Percentiles rank a stretch among this genome's conserved stretches.
phyloP scores from a whole-genome alignment of 2,113 vertebrate species.

The Capreolus pygargus region DNA sequence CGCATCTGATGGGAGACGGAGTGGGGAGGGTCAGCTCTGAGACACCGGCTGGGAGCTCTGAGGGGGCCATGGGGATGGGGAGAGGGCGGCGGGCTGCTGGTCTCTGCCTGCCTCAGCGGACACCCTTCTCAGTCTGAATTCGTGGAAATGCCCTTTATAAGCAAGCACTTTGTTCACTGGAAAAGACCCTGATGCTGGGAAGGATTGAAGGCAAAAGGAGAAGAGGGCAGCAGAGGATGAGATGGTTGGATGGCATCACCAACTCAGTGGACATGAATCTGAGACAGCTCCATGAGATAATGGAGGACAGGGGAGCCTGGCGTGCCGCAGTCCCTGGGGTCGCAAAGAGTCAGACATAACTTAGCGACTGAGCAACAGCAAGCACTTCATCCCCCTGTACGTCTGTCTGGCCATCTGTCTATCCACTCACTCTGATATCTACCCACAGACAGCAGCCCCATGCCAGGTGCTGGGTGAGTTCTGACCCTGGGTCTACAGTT shows the following conservation, averaged over 20 bases:
- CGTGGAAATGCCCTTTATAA: neutral
- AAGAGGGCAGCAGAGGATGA: neutral
- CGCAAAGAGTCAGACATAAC: neutral
- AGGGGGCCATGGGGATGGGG: rapidly evolving
- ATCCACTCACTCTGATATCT: neutral
- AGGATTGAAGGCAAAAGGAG: neutral
- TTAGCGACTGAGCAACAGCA: neutral
- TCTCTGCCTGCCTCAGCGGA: neutral
- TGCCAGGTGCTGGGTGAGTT: neutral
- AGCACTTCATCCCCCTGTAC: neutral
- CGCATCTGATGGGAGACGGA: neutral
- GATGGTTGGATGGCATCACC: neutral
- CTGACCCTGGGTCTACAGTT: neutral
- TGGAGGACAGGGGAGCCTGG: neutral
- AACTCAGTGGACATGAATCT: neutral
- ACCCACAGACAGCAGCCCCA: neutral
- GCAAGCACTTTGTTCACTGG: neutral
- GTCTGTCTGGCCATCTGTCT: neutral
- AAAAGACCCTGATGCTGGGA: neutral
- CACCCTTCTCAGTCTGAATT: neutral
- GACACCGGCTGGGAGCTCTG: rapidly evolving
- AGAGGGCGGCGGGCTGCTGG: neutral
- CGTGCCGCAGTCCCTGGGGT: neutral
- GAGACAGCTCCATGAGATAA: neutral
- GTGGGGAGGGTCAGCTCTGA: neutral